phyloP scores from a whole-genome alignment of 2,113 vertebrate species.

The Opisthocomus hoazin region DNA sequence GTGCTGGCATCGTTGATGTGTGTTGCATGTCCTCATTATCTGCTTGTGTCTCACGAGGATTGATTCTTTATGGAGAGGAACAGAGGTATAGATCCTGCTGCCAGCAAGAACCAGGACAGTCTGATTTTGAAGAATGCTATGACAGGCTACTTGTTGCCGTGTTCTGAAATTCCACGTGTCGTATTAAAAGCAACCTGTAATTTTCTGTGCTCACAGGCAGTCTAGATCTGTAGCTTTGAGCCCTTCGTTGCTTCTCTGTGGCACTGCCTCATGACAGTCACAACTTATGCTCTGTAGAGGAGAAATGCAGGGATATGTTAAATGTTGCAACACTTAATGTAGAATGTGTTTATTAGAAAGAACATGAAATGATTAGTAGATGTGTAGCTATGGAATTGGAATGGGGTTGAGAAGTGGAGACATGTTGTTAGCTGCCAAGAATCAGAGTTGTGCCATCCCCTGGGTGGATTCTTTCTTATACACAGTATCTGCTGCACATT shows the following conservation, averaged over 20 bases:
- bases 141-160: background rate
- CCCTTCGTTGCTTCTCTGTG: background rate
- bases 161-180: background rate
- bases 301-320: background rate
- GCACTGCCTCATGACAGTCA: background rate
- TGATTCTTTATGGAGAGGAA: background rate
- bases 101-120: background rate
- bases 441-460: background rate
- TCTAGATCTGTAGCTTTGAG: background rate
- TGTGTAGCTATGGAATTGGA: background rate
- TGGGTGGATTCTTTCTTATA: background rate
- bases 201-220: background rate
- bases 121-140: background rate
- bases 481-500: background rate
- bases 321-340: background rate
- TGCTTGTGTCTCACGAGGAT: background rate
- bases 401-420: background rate
- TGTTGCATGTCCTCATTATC: background rate
- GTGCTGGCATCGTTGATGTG: background rate
- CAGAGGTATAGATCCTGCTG: background rate
- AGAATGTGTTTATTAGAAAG: background rate
- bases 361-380: background rate
- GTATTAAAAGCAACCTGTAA: background rate
- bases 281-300: background rate
- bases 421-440: background rate